phyloP scores from a whole-genome alignment of 2,888 invertebrate species.

The Gymnosoma rotundatum region DNA sequence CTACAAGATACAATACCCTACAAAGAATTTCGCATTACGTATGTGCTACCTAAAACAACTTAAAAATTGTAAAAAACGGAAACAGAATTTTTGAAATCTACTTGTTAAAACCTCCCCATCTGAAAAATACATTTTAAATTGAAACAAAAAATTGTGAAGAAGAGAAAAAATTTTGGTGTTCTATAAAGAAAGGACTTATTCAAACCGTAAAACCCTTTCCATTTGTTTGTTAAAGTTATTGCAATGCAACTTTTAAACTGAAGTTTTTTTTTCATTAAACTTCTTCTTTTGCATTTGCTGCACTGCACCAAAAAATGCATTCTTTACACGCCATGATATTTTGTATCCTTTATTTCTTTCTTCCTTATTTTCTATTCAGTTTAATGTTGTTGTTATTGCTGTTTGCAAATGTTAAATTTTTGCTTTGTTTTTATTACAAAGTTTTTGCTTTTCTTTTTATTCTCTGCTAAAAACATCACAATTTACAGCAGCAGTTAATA shows the following conservation, averaged over 20 bases:
- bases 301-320: constrained; percentile 71
- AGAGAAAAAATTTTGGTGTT: constrained; percentile 46
- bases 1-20: constrained; percentile 60
- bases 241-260: constrained; percentile 62
- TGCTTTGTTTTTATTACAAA: constrained; percentile 30
- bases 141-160: constrained; percentile 7
- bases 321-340: constrained; percentile 69
- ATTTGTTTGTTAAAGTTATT: constrained; percentile 19
- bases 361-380: constrained; percentile 65
- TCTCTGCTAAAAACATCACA: constrained; percentile 66
- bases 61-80: background rate
- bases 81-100: constrained; percentile 63
- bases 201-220: constrained; percentile 18
- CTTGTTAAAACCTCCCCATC: constrained; percentile 68
- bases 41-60: constrained; percentile 37
- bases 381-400: constrained; percentile 28
- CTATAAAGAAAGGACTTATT: constrained; percentile 57
- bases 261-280: constrained; percentile 43
- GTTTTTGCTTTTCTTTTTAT: constrained; percentile 36
- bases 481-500: constrained; percentile 69
- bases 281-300: constrained; percentile 68
- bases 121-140: constrained; percentile 34
- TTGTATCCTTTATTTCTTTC: constrained; percentile 57
- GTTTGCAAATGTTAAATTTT: constrained; percentile 53
- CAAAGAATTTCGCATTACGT: constrained; percentile 62